A percentile compares a stretch with the other conserved stretches of the same genome.
Evolutionary conservation across 1,140 invertebrate genomes (phyloP).

Genomic region (Bombus confusus): DNA sequence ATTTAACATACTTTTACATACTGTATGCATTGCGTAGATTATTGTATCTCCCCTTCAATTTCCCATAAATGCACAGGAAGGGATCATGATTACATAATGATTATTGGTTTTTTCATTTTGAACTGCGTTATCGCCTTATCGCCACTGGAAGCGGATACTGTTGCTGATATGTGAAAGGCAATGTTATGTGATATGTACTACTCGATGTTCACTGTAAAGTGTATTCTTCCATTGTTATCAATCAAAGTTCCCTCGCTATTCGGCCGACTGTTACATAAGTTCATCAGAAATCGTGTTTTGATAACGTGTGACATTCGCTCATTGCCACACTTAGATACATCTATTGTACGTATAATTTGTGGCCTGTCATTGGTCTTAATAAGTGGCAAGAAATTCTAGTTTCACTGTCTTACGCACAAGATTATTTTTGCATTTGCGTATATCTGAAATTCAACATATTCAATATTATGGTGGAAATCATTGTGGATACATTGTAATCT

Average conservation of each 20-base stretch:
- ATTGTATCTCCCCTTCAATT: no score
- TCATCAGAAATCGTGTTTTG: no score
- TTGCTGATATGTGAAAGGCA: background rate
- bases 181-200: background rate
- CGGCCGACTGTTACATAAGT: no score
- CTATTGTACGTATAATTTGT: background rate
- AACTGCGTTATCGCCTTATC: background rate
- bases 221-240: no score
- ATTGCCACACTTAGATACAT: background rate
- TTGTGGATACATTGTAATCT: background rate
- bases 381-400: background rate
- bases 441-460: no score
- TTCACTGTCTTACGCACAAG: background rate
- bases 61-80: no score
- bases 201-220: background rate
- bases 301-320: background rate
- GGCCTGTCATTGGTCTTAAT: background rate
- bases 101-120: accelerated
- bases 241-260: no score
- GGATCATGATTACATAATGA: no score
- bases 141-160: accelerated
- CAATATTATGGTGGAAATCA: background rate
- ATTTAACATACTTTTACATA: no score
- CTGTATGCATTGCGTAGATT: no score
- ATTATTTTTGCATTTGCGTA: background rate